Evolutionary conservation across 30 jellyfish, hydroid and myxozoan species (phyloP).

Genomic region (Chrysaora quinquecirrha): DNA sequence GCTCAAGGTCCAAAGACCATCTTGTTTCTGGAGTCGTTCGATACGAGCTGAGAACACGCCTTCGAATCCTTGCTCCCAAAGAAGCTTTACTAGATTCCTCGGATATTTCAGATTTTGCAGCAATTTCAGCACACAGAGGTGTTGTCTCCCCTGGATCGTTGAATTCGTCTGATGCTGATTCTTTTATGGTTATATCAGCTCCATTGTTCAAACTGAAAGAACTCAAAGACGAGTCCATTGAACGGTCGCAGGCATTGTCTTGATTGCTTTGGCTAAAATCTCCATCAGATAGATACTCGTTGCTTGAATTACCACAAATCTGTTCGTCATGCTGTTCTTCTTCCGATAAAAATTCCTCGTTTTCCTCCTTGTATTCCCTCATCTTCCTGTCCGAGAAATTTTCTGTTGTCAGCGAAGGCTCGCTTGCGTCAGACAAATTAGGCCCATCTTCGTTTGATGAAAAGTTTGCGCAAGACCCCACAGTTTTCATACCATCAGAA

Average conservation of each 20-base stretch:
- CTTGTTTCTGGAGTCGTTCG: slow-evolving; percentile 62
- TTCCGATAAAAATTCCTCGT: slow-evolving; percentile 27
- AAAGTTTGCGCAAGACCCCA: background rate
- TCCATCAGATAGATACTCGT: background rate
- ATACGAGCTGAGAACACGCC: slow-evolving; percentile 47
- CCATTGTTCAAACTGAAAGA: slow-evolving; percentile 22
- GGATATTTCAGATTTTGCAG: slow-evolving; percentile 27
- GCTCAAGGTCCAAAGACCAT: slow-evolving; percentile 68
- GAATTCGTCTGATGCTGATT: background rate
- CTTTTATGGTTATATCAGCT: background rate
- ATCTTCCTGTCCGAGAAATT: background rate
- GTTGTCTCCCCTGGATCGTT: slow-evolving; percentile 18
- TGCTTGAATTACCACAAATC: slow-evolving; percentile 1
- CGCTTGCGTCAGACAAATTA: background rate
- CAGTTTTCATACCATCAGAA: slow-evolving; percentile 1
- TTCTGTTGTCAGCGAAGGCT: background rate
- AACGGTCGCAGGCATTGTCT: background rate
- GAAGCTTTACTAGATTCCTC: slow-evolving; percentile 17
- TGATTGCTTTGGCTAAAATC: background rate
- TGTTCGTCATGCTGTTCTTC: background rate
- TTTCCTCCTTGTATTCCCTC: slow-evolving; percentile 16
- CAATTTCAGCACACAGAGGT: slow-evolving; percentile 25
- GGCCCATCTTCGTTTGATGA: slow-evolving; percentile 13
- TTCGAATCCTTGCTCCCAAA: slow-evolving; percentile 24
- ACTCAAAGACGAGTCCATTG: background rate